These are phyloP conservation scores for Nasonia longicornis DNA, from an alignment of 1,140 invertebrate genomes.

Conservation along the genomic window DNA sequence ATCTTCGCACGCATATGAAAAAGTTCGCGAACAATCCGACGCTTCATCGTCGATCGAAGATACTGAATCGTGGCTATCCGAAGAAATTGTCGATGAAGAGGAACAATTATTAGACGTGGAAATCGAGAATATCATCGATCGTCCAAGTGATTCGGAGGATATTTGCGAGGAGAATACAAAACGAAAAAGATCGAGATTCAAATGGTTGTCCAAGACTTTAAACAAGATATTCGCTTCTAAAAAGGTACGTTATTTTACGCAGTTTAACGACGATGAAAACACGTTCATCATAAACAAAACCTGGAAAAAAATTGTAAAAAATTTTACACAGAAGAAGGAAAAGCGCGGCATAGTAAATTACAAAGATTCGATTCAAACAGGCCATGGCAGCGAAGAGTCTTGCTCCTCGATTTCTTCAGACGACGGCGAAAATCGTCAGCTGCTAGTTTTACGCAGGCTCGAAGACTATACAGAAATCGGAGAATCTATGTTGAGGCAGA, in stretches of 20 bases:
- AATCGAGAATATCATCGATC: slow-evolving; percentile 48
- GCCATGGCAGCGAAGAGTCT: slow-evolving; percentile 10
- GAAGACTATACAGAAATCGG: neutral
- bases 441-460: neutral
- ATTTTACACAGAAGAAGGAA: slow-evolving; percentile 29
- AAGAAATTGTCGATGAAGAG: slow-evolving; percentile 55
- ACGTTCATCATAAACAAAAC: neutral
- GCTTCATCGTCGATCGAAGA: slow-evolving; percentile 52
- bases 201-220: neutral
- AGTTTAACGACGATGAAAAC: neutral
- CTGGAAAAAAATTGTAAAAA: slow-evolving; percentile 18
- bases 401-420: slow-evolving; percentile 11
- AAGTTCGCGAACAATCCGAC: slow-evolving; percentile 27
- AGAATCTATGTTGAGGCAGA: slow-evolving; percentile 17
- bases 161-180: neutral
- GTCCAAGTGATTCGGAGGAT: slow-evolving; percentile 31
- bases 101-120: slow-evolving; percentile 55
- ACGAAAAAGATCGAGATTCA: neutral
- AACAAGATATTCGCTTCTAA: neutral
- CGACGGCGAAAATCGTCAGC: neutral
- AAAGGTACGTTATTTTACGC: slow-evolving; percentile 5
- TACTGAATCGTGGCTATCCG: slow-evolving; percentile 55
- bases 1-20: slow-evolving; percentile 30
- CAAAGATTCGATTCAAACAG: slow-evolving; percentile 33
- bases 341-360: slow-evolving; percentile 16